Base-by-base conservation (phyloP, 2,113 vertebrate species). In the Rousettus leschenaultii region DNA sequence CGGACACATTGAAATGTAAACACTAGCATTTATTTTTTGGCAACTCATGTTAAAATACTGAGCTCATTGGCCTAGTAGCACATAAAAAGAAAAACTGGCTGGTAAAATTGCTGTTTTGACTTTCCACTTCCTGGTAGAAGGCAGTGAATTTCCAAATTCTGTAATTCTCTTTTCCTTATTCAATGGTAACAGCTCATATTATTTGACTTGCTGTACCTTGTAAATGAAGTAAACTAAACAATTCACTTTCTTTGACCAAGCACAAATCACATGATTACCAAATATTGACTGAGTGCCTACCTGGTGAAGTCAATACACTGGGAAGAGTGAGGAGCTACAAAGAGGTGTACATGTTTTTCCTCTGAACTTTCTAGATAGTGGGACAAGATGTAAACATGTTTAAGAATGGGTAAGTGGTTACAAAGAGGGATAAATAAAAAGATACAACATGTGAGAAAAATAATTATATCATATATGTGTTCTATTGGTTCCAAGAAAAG, bases 11-110 rank as follows among this genome's bases (percentile, higher is more conserved):
- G 24, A 95, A 95, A 91, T 92, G 73, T 0, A 84, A 91, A 93
- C 35, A 80, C 45, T 73, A n/a, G 5, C 28, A 26, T 33, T 61
- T 96, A 71, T 93, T 95, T 97, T 79, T 33, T 53, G 74, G 30
- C 30, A 95, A 53, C 75, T 86, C 5, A 33, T 43, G 7, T 61
- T 68, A 53, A 87, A 94, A 96, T 73, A 40, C 8, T 19, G 51
- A 79, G n/a, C 18, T 65, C 13, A 6, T 3, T 86, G 73, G 18
- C 26, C 9, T 26, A 78, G 10, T 89, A 48, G 35, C 3, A 71
- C 43, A 86, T 0, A 38, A 30, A 71, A 66, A 65, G 11, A 71
- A 78, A 51, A 51, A 51, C 48, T 51, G 48, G 48, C 48, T 45
- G 43, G 4, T 26, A 70, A 53, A 79, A 91, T 6, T 40, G 18